Conservation (phyloP, 2,888 invertebrate genomes). For the Troglohyphantes excavatus region DNA sequence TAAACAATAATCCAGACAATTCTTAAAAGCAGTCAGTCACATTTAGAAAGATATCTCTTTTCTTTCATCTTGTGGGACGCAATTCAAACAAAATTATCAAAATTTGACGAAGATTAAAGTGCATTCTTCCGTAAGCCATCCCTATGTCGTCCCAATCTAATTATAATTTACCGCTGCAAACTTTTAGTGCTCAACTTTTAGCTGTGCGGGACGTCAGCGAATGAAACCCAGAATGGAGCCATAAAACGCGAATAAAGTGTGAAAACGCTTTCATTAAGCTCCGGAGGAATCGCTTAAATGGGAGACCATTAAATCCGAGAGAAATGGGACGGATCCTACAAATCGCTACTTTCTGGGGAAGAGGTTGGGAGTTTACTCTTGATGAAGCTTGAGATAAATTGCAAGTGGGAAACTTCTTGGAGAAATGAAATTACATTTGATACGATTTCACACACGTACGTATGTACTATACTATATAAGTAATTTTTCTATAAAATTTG, state of each 20-base stretch:
- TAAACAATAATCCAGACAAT: too few species aligned
- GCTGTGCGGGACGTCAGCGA: background rate
- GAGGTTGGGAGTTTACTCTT: background rate
- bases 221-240: background rate
- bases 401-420: background rate
- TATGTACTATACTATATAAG: too few species aligned
- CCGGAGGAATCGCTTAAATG: background rate
- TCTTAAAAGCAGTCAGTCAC: too few species aligned
- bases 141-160: background rate
- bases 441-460: background rate
- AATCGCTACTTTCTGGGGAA: background rate
- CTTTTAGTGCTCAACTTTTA: background rate
- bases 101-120: too few species aligned
- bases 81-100: too few species aligned
- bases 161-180: background rate
- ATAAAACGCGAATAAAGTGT: background rate
- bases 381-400: background rate
- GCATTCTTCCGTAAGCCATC: background rate
- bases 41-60: too few species aligned
- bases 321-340: background rate
- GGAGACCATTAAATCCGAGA: background rate
- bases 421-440: background rate
- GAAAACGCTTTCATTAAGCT: constrained; percentile 1
- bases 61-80: too few species aligned
- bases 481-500: too few species aligned